phyloP scores from a whole-genome alignment of 2,113 vertebrate species.

The Sardina pilchardus region DNA sequence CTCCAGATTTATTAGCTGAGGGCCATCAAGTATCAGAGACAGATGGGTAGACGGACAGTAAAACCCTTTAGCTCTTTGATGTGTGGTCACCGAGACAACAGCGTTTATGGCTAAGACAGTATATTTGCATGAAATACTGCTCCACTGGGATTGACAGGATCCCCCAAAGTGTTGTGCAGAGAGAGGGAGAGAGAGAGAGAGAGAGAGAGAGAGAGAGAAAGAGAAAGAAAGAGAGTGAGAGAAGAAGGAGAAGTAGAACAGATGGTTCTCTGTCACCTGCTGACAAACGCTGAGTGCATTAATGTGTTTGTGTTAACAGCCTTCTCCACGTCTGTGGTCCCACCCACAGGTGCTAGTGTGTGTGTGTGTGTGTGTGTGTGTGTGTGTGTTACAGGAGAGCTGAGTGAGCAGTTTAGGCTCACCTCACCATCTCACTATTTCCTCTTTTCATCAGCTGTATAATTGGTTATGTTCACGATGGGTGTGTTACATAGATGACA shows the following conservation, averaged over 20 bases:
- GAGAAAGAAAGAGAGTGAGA: not conserved
- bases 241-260: not conserved
- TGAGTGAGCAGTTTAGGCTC: not conserved
- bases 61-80: not conserved
- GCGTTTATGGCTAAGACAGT: not conserved
- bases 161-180: not conserved
- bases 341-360: not conserved
- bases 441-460: not conserved
- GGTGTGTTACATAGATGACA: not conserved
- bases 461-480: not conserved
- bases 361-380: not conserved
- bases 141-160: not conserved
- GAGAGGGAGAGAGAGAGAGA: not conserved
- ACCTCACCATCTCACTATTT: not conserved
- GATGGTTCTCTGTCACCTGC: not conserved
- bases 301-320: not conserved
- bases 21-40: not conserved
- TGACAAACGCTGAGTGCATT: not conserved
- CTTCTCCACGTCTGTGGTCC: not conserved
- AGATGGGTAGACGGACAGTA: constrained; percentile 1
- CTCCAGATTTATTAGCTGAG: constrained; percentile 16
- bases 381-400: not conserved
- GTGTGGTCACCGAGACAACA: not conserved
- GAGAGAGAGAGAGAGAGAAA: not conserved
- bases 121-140: not conserved